Conservation (phyloP, 37 sponge, comb jelly and placozoan species). For the Theonella swinhoei region DNA sequence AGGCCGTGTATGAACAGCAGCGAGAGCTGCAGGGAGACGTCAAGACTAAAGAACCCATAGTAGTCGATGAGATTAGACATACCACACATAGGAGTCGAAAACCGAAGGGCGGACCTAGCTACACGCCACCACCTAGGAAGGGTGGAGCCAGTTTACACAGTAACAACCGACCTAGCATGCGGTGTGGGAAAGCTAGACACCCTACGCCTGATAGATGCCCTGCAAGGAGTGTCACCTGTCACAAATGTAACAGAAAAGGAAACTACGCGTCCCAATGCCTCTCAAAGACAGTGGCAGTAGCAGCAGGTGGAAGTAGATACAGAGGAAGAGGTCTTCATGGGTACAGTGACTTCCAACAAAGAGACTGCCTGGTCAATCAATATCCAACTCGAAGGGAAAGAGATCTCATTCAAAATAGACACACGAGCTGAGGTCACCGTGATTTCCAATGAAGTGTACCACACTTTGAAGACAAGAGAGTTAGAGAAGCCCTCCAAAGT, state of each 20-base stretch:
- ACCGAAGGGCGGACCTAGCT: background rate
- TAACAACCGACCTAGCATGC: background rate
- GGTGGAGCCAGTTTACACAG: too few relatives aligned
- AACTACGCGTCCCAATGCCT: constrained; percentile 41
- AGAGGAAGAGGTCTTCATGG: constrained; percentile 10
- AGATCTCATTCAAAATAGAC: constrained; percentile 51
- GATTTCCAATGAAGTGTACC: constrained; percentile 1
- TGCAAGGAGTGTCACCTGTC: too few relatives aligned
- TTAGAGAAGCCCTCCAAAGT: background rate
- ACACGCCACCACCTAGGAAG: too few relatives aligned
- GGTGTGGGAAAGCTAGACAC: too few relatives aligned
- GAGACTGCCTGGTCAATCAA: constrained; percentile 1
- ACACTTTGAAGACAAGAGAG: background rate
- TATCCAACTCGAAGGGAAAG: background rate
- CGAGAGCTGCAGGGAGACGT: background rate
- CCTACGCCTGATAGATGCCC: too few relatives aligned
- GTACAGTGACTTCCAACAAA: background rate
- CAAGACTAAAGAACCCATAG: background rate
- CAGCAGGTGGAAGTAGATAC: constrained; percentile 5
- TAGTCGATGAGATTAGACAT: background rate
- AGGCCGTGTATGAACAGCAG: constrained; percentile 40
- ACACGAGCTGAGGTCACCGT: constrained; percentile 45
- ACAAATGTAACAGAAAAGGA: too few relatives aligned
- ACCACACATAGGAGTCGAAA: background rate
- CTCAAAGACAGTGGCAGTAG: constrained; percentile 24